phyloP scores from a whole-genome alignment of 2,888 invertebrate genomes.

The Acanthoscelides obtectus region DNA sequence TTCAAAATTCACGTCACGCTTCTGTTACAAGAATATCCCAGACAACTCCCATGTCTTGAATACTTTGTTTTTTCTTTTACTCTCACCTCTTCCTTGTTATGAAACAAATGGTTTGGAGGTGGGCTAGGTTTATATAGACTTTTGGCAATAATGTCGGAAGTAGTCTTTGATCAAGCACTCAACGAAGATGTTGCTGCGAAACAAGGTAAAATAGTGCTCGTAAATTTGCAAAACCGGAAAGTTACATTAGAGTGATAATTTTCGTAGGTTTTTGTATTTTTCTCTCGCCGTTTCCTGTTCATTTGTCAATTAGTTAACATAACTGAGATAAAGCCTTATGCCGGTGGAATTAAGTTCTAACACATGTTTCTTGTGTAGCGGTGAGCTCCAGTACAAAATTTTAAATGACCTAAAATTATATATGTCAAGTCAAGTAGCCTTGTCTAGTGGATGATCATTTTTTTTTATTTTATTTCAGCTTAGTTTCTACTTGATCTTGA shows the following conservation, averaged over 20 bases:
- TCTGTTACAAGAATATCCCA: not conserved
- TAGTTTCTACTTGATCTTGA: not conserved
- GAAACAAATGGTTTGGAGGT: not conserved
- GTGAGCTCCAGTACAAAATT: no score
- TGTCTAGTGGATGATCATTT: no score
- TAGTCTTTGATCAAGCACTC: not conserved
- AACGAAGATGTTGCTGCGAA: not conserved
- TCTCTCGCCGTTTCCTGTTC: no score
- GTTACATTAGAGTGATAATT: no score
- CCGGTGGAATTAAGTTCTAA: no score
- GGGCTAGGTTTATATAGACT: not conserved
- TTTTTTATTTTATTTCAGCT: not conserved
- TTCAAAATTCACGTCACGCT: not conserved
- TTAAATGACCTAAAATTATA: no score
- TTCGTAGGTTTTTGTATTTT: no score
- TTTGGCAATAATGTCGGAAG: not conserved
- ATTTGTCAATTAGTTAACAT: no score
- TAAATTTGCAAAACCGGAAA: not conserved
- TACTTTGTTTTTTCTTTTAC: not conserved
- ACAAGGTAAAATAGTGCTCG: not conserved
- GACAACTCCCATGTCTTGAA: not conserved
- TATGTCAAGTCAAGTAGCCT: no score
- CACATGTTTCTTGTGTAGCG: no score
- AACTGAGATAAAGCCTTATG: no score
- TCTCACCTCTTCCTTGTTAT: not conserved